Evolutionary conservation across 35 echinoderm and acorn worm species (phyloP).

Genomic region (Antedon bifida): DNA sequence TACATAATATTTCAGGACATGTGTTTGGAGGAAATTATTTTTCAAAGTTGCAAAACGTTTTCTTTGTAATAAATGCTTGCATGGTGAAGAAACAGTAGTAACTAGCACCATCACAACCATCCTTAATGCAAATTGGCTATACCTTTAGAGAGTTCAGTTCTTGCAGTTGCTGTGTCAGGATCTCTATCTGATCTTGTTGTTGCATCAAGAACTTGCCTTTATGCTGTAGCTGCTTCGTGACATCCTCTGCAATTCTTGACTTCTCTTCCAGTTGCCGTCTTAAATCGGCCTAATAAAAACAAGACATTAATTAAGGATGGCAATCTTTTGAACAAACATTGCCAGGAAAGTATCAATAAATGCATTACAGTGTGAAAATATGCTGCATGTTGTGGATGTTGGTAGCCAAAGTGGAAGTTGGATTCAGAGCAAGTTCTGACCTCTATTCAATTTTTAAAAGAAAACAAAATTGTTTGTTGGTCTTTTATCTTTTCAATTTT

Average conservation of each 20-base stretch:
- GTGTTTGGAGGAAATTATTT: neutral
- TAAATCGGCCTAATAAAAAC: slow-evolving; percentile 47
- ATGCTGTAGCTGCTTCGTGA: slow-evolving; percentile 37
- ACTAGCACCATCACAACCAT: too few relatives aligned
- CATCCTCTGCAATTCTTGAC: slow-evolving; percentile 34
- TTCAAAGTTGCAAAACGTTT: neutral
- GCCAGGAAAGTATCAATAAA: neutral
- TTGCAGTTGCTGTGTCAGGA: slow-evolving; percentile 73
- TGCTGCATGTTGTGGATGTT: neutral
- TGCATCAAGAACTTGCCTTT: slow-evolving; percentile 71
- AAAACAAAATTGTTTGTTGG: too few relatives aligned
- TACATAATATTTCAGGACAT: neutral
- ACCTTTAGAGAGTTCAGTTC: slow-evolving; percentile 86
- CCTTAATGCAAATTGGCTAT: too few relatives aligned
- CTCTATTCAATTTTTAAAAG: too few relatives aligned
- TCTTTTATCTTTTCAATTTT: too few relatives aligned
- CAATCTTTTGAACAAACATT: neutral
- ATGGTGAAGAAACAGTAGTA: too few relatives aligned
- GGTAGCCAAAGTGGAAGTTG: neutral
- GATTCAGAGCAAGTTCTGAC: too few relatives aligned
- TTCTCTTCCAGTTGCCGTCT: slow-evolving; percentile 87
- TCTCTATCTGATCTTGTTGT: slow-evolving; percentile 89
- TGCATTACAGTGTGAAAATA: neutral
- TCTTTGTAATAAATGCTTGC: too few relatives aligned
- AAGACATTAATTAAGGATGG: neutral